A percentile compares a stretch with the other conserved stretches of the same genome.
Conservation (phyloP, 2,113 vertebrate species). For the Paratilapia polleni region DNA sequence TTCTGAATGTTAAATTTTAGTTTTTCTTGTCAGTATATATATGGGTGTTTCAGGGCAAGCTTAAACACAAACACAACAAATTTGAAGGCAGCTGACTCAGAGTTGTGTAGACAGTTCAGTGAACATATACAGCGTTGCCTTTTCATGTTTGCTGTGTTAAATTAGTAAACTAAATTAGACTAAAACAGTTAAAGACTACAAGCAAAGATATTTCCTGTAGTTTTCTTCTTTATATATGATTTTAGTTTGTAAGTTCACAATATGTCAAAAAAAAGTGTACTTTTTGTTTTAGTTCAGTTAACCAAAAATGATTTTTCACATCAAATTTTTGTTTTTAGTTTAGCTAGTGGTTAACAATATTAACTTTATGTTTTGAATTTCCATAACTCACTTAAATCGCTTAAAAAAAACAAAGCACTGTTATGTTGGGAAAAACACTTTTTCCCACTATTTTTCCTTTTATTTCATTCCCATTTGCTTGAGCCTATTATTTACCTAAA, state of each 20-base stretch:
- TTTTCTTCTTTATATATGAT: background rate
- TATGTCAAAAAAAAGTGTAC: background rate
- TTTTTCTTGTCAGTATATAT: too few species aligned
- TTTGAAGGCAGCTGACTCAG: too few species aligned
- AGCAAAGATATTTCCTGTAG: background rate
- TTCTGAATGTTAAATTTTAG: too few species aligned
- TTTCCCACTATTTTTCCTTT: background rate
- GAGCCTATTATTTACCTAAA: background rate
- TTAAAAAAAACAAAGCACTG: background rate
- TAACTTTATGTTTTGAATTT: background rate
- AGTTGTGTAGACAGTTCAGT: too few species aligned
- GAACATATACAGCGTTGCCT: too few species aligned
- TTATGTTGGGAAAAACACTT: background rate
- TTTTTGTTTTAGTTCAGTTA: background rate
- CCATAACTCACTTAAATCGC: background rate
- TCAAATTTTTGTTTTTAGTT: background rate
- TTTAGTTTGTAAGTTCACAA: background rate
- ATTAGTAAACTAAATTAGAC: background rate
- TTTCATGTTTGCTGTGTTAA: too few species aligned
- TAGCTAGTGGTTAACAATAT: background rate
- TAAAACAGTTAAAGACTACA: background rate
- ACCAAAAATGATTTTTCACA: background rate
- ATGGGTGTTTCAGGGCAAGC: too few species aligned
- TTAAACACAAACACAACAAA: too few species aligned
- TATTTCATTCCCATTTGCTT: background rate